These are phyloP conservation scores for Platygyra sinensis DNA, from an alignment of 64 coral and sea anemone genomes.

Conservation along the genomic window DNA sequence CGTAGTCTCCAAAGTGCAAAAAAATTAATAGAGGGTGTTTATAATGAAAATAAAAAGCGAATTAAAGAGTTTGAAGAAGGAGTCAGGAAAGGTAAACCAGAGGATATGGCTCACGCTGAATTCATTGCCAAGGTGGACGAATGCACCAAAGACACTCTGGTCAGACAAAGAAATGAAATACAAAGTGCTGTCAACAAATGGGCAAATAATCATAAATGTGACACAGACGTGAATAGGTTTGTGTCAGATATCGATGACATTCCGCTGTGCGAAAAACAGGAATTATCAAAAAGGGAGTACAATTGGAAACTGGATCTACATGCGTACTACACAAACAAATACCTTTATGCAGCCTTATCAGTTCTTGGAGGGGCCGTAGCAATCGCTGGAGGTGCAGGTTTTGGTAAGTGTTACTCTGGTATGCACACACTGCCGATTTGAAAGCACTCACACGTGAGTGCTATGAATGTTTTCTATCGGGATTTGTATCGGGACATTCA, in stretches of 20 bases:
- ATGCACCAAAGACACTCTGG: neutral
- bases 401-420: too few species aligned
- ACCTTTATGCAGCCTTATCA: neutral
- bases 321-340: neutral
- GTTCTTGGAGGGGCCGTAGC: too few species aligned
- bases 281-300: too few species aligned
- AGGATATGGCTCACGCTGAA: neutral
- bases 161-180: neutral
- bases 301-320: neutral
- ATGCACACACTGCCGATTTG: too few species aligned
- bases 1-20: neutral
- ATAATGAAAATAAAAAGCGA: neutral
- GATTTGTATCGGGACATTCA: too few species aligned
- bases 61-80: neutral
- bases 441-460: too few species aligned
- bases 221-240: too few species aligned
- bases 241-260: too few species aligned
- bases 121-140: neutral
- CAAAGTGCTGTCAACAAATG: neutral
- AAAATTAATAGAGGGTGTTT: neutral
- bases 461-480: too few species aligned
- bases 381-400: too few species aligned
- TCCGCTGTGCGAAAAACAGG: neutral
- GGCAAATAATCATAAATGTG: neutral
- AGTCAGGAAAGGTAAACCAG: neutral